Conservation (phyloP, 2,888 invertebrate genomes). For the Phymatocera aterrima region DNA sequence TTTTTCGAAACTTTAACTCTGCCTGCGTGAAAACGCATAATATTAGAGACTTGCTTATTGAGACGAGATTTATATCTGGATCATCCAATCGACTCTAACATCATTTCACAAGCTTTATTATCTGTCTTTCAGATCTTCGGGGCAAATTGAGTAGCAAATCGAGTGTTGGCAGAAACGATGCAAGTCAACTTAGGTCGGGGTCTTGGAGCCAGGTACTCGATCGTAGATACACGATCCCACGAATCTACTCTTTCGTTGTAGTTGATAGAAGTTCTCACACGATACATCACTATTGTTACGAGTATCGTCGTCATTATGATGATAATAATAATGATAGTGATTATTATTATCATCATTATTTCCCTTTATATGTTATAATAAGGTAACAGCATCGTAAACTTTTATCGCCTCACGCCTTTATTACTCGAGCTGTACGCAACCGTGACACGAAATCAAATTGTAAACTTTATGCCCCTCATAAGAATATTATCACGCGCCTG, state of each 20-base stretch:
- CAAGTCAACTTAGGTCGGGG: too few species aligned
- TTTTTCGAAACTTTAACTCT: too few species aligned
- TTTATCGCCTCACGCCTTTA: conserved; percentile 45
- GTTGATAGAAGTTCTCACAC: too few species aligned
- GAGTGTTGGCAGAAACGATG: too few species aligned
- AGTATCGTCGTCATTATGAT: conserved; percentile 7
- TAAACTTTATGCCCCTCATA: conserved; percentile 44
- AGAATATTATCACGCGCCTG: conserved; percentile 45
- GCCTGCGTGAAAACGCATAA: too few species aligned
- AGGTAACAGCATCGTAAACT: conserved; percentile 46
- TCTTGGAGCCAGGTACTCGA: not conserved
- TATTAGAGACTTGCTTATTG: too few species aligned
- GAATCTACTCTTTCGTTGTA: not conserved
- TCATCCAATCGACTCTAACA: too few species aligned
- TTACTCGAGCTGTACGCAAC: conserved; percentile 33
- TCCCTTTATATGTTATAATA: conserved; percentile 42
- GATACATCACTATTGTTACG: not conserved
- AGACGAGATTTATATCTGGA: too few species aligned
- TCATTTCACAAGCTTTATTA: too few species aligned
- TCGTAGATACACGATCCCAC: not conserved
- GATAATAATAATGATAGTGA: too few species aligned
- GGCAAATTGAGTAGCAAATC: too few species aligned
- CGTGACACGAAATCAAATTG: conserved; percentile 48
- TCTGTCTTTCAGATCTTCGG: too few species aligned
- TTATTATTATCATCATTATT: not conserved